Evolutionary conservation across 2,888 invertebrate genomes (phyloP).

Genomic region (Noctua janthina): DNA sequence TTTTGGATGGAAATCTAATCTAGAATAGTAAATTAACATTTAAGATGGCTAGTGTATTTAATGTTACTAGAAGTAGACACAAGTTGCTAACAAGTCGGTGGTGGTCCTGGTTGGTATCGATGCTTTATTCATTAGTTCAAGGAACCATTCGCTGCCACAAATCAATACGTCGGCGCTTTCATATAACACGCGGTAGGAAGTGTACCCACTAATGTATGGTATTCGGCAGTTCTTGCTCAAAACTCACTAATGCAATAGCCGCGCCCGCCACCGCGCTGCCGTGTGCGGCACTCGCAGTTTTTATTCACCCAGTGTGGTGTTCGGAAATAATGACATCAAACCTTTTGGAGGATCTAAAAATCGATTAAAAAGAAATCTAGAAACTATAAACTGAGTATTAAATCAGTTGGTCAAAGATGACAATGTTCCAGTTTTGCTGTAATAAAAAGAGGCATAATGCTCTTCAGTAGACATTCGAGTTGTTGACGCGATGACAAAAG

Average conservation of each 20-base stretch:
- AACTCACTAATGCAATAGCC: conserved; percentile 10
- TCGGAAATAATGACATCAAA: not conserved
- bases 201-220: conserved; percentile 37
- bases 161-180: conserved; percentile 53
- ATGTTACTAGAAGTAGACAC: conserved; percentile 21
- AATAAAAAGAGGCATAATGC: not conserved
- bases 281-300: not conserved
- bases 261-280: not conserved
- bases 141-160: conserved; percentile 47
- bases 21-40: conserved; percentile 28
- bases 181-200: conserved; percentile 51
- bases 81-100: conserved; percentile 60
- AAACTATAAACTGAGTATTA: not conserved
- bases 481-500: not conserved
- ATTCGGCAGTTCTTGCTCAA: conserved; percentile 40
- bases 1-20: conserved; percentile 19
- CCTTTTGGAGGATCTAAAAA: not conserved
- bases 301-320: not conserved
- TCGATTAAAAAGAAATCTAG: not conserved
- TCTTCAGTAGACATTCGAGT: not conserved
- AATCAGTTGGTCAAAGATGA: not conserved
- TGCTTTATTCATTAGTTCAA: conserved; percentile 63
- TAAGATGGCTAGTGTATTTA: not conserved
- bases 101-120: conserved; percentile 66
- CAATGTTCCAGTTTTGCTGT: not conserved